Percentiles rank a stretch among this genome's conserved stretches.
These are phyloP conservation scores for Pseudochirops cupreus DNA, from an alignment of 2,797 vertebrate genomes.

Conservation along the genomic window DNA sequence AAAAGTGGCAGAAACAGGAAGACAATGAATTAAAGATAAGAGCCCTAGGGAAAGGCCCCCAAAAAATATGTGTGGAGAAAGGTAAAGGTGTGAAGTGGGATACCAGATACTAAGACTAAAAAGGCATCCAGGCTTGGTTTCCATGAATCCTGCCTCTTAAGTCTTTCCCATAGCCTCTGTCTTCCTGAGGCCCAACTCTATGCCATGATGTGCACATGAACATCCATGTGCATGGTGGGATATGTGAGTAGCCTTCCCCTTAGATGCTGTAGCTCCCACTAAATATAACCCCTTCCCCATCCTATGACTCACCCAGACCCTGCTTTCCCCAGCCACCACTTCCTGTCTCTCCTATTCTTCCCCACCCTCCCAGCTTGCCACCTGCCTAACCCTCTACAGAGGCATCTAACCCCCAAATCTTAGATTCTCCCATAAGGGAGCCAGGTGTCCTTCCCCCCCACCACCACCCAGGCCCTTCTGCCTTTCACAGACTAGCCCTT, in stretches of 20 bases:
- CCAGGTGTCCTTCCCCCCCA: conserved; percentile 45
- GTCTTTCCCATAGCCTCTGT: conserved; percentile 13
- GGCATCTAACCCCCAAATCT: conserved; percentile 64
- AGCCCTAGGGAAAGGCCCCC: conserved; percentile 35
- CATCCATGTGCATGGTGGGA: conserved; percentile 73
- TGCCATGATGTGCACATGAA: conserved; percentile 62
- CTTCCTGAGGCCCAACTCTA: conserved; percentile 1
- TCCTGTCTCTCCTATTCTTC: conserved; percentile 72
- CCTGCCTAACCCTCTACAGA: conserved; percentile 75
- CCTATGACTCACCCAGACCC: conserved; percentile 79
- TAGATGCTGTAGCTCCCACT: conserved; percentile 78
- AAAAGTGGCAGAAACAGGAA: background rate
- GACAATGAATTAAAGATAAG: background rate
- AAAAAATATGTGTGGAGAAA: conserved; percentile 20
- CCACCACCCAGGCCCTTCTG: conserved; percentile 36
- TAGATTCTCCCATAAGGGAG: conserved; percentile 61
- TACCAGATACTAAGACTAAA: background rate
- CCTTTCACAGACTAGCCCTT: conserved; percentile 36
- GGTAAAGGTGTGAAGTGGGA: conserved; percentile 20
- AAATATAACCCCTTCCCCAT: conserved; percentile 82
- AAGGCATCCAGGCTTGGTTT: conserved; percentile 23
- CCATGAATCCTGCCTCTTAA: background rate
- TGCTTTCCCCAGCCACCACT: conserved; percentile 78
- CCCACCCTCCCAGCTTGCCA: conserved; percentile 75
- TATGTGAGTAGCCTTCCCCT: conserved; percentile 80